Evolutionary conservation across 2,797 vertebrate species (phyloP), one percentile per base, ranked within the genome.

Genomic region (Numenius phaeopus): DNA sequence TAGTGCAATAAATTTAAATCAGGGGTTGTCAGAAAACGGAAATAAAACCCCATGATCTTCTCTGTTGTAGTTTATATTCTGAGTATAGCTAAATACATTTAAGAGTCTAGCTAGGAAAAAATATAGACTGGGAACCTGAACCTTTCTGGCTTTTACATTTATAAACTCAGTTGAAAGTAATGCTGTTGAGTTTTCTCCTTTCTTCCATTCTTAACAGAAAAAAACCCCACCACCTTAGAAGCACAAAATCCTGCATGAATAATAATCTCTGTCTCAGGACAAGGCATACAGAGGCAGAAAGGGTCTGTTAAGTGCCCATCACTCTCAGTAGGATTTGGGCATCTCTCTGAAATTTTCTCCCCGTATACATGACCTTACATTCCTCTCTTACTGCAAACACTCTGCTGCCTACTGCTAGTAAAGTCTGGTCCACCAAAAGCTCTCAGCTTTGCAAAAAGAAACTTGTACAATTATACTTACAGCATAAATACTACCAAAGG

Each of bases 1-100:
- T 81, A 61, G 9, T 90, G 37, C n/a, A 89, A 87, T 59, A n/a
- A 84, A 57, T 90, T 89, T 78, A 84, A 96, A 96, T 64, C 44
- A 30, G 19, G 2, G 3, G 11, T 69, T 90, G 29, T 84, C 73
- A 95, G 86, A 54, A 79, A 95, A 82, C 49, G 44, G 65, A 93
- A 91, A 94, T 55, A 66, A 83, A 93, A 10, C 24, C 12, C 34
- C 6, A 82, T 82, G 54, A 87, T 92, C 23, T 84, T 88, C 70
- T 61, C 42, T 72, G 34, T 39, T 69, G 32, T 37, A 86, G 58
- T 58, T 93, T 76, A 44, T 76, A 65, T 72, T 87, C 58, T 58
- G 21, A 59, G 8, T 52, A 42, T 32, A 70, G 42, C 40, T 88
- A 86, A 88, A 88, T 73, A 73, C 19, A 82, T 76, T 78, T 71